phyloP scores from a whole-genome alignment of 2,888 invertebrate genomes.

The Rosalia funebris region DNA sequence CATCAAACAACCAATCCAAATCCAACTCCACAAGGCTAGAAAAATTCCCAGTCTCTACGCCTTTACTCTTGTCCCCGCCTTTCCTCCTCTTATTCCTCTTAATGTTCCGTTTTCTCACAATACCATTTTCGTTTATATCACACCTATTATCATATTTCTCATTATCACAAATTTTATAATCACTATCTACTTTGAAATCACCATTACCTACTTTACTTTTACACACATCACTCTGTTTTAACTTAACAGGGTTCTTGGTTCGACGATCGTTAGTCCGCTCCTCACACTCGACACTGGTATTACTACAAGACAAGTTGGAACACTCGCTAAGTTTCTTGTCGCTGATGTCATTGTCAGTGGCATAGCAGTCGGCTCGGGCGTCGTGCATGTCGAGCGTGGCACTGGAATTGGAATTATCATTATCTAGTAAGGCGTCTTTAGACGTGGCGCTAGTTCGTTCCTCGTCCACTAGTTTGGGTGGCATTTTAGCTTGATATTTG shows the following conservation, averaged over 20 bases:
- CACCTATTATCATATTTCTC: constrained; percentile 59
- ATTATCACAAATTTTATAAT: constrained; percentile 57
- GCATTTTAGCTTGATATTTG: constrained; percentile 53
- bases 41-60: constrained; percentile 52
- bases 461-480: constrained; percentile 70
- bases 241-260: constrained; percentile 8
- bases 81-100: constrained; percentile 52
- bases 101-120: constrained; percentile 50
- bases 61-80: constrained; percentile 44
- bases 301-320: constrained; percentile 59
- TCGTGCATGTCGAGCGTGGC: constrained; percentile 66
- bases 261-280: constrained; percentile 41
- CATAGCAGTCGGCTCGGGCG: constrained; percentile 58
- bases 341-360: constrained; percentile 59
- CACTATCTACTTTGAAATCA: constrained; percentile 33
- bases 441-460: constrained; percentile 77
- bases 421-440: constrained; percentile 74
- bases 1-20: constrained; percentile 73
- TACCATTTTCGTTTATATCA: constrained; percentile 24
- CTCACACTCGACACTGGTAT: constrained; percentile 58
- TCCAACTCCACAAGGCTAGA: constrained; percentile 68
- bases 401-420: constrained; percentile 67
- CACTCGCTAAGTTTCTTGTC: constrained; percentile 59
- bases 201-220: constrained; percentile 22
- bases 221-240: constrained; percentile 27